These are phyloP conservation scores for Penaeus indicus DNA, from an alignment of 1,140 invertebrate genomes.

Conservation along the genomic window DNA sequence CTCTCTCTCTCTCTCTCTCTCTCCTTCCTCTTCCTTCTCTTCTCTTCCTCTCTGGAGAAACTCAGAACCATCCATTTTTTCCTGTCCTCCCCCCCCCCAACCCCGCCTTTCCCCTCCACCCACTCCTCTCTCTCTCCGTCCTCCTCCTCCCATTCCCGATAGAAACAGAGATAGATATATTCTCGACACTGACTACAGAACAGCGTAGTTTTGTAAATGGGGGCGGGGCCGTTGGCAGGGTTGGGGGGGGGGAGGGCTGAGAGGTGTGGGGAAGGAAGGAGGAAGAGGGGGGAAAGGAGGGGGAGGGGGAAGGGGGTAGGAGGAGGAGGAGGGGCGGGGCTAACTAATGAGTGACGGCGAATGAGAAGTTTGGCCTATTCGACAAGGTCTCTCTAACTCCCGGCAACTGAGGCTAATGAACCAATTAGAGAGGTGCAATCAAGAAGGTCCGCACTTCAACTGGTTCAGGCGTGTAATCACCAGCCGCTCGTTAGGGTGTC, in stretches of 20 bases:
- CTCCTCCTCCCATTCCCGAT: background rate
- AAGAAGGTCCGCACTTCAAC: conserved; percentile 57
- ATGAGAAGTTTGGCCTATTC: conserved; percentile 54
- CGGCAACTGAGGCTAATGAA: conserved; percentile 58
- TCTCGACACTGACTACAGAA: too few species aligned
- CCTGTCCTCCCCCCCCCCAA: too few species aligned
- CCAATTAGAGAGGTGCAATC: conserved; percentile 61
- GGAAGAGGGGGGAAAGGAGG: background rate
- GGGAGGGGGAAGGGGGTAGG: background rate
- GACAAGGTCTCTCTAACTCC: conserved; percentile 46
- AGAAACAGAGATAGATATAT: background rate
- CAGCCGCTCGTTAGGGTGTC: conserved; percentile 52
- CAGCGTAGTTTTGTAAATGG: too few species aligned
- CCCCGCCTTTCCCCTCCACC: too few species aligned
- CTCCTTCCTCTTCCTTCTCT: too few species aligned
- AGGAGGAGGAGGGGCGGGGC: background rate
- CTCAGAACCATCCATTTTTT: too few species aligned
- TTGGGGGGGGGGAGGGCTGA: too few species aligned
- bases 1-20: too few species aligned
- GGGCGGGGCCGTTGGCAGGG: too few species aligned
- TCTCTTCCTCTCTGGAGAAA: too few species aligned
- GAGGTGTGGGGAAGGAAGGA: background rate
- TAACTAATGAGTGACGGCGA: background rate
- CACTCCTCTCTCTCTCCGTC: too few species aligned
- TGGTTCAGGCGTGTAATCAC: conserved; percentile 57